Conservation (phyloP, 2,888 invertebrate genomes). For the Drosophila mettleri region DNA sequence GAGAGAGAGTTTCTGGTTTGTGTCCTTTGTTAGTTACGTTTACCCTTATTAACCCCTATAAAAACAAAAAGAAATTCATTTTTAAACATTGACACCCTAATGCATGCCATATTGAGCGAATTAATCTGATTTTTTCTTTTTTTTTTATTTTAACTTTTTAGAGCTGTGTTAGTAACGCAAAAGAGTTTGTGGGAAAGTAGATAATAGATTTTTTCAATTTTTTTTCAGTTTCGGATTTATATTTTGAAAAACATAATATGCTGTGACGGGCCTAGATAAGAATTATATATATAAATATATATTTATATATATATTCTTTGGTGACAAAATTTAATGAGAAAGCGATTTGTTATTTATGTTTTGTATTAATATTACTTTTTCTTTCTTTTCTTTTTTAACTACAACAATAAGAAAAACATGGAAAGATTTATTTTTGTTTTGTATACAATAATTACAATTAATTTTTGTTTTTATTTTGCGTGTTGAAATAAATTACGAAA, state of each 20-base stretch:
- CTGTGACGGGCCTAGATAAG: slow-evolving; percentile 12
- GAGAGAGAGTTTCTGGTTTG: not conserved
- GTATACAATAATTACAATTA: slow-evolving; percentile 27
- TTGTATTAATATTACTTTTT: slow-evolving; percentile 6
- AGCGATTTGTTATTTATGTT: slow-evolving; percentile 7
- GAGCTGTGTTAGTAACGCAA: slow-evolving; percentile 33
- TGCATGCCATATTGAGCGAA: slow-evolving; percentile 21
- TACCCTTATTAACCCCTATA: slow-evolving; percentile 3
- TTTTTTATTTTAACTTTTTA: slow-evolving; percentile 1
- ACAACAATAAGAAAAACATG: slow-evolving; percentile 77
- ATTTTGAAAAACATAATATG: slow-evolving; percentile 70
- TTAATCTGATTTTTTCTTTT: not conserved
- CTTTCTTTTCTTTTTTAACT: slow-evolving; percentile 22
- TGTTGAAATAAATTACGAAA: slow-evolving; percentile 47
- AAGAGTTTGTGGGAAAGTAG: slow-evolving; percentile 10
- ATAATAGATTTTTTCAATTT: slow-evolving; percentile 1
- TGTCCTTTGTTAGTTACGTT: slow-evolving; percentile 2
- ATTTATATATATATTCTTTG: not conserved
- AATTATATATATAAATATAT: slow-evolving; percentile 1
- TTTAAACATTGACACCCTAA: slow-evolving; percentile 24
- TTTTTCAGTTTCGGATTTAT: slow-evolving; percentile 17
- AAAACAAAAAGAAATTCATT: not conserved
- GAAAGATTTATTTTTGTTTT: slow-evolving; percentile 40
- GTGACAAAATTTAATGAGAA: slow-evolving; percentile 23
- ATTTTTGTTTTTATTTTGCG: slow-evolving; percentile 24